Evolutionary conservation across 2,888 invertebrate species (phyloP).

Genomic region (Cephus spinipes): DNA sequence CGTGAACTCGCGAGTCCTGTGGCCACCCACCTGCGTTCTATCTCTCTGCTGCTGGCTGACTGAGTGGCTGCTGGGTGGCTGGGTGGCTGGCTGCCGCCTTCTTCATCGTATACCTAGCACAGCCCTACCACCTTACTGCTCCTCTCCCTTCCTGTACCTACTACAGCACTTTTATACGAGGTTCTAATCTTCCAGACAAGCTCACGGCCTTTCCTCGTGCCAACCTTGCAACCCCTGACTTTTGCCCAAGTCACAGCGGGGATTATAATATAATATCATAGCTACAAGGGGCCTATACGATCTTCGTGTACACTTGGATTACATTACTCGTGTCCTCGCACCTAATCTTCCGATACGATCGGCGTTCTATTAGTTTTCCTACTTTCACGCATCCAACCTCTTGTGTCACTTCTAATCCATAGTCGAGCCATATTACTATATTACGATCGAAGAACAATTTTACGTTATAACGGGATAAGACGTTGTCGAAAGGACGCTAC

Average conservation of each 20-base stretch:
- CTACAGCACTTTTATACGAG: conserved; percentile 65
- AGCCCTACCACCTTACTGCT: not conserved
- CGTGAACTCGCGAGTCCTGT: not conserved
- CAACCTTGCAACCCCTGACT: conserved; percentile 22
- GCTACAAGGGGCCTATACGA: not conserved
- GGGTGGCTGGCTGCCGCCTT: not conserved
- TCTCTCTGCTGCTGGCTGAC: not conserved
- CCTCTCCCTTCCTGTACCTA: conserved; percentile 36
- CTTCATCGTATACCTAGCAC: not conserved
- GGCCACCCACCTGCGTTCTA: not conserved
- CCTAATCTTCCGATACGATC: not conserved
- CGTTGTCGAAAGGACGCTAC: not conserved
- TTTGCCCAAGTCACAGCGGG: conserved; percentile 46
- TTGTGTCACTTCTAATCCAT: not conserved
- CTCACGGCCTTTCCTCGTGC: conserved; percentile 32
- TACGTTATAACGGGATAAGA: not conserved
- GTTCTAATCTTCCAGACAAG: conserved; percentile 66
- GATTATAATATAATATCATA: conserved; percentile 62
- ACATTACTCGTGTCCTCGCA: not conserved
- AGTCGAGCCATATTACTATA: not conserved
- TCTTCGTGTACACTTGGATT: not conserved
- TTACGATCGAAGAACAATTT: not conserved
- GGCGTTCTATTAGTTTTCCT: not conserved
- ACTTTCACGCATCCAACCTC: not conserved
- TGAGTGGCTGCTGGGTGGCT: not conserved